Conservation (phyloP, 2,888 invertebrate genomes). For the Drosophila austrosaltans region DNA sequence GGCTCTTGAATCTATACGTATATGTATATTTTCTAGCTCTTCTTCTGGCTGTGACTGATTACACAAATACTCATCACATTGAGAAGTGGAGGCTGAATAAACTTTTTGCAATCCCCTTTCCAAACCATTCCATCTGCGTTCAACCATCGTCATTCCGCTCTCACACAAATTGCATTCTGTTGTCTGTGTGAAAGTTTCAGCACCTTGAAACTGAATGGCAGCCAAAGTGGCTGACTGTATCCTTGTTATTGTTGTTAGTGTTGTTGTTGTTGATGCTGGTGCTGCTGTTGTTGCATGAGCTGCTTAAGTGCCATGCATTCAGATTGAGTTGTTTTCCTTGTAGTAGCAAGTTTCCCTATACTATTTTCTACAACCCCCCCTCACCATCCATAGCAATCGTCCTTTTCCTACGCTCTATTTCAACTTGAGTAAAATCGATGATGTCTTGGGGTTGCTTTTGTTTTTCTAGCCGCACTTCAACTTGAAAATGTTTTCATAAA, state of each 20-base stretch:
- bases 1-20: conserved; percentile 10
- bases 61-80: conserved; percentile 37
- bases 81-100: conserved; percentile 47
- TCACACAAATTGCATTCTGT: conserved; percentile 68
- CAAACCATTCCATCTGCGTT: background rate
- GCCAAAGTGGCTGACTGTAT: conserved; percentile 42
- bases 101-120: conserved; percentile 32
- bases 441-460: conserved; percentile 55
- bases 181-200: conserved; percentile 62
- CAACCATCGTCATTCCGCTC: conserved; percentile 15
- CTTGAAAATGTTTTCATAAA: conserved; percentile 78
- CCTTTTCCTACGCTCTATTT: conserved; percentile 5
- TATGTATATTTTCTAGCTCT: background rate
- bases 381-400: background rate
- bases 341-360: background rate
- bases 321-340: conserved; percentile 74
- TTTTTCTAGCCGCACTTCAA: conserved; percentile 76
- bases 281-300: conserved; percentile 54
- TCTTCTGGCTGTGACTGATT: conserved; percentile 50
- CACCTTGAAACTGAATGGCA: conserved; percentile 69
- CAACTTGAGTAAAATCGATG: conserved; percentile 68
- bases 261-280: conserved; percentile 20
- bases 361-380: background rate
- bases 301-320: conserved; percentile 76
- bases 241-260: conserved; percentile 25